These are phyloP conservation scores for Beris morrisii DNA, from an alignment of 2,888 invertebrate species.

Conservation along the genomic window DNA sequence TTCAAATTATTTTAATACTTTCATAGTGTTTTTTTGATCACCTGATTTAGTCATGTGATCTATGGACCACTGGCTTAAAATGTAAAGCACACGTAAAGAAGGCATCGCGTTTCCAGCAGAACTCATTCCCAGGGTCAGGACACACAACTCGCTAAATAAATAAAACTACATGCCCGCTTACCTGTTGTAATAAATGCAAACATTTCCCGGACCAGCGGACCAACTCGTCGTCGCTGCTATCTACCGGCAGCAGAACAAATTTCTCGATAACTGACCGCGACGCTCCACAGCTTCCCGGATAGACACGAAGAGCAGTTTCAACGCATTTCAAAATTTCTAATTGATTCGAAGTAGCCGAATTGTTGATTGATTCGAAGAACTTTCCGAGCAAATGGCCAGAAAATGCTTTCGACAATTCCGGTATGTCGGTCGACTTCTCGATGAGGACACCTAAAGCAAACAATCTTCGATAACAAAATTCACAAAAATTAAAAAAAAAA, in stretches of 20 bases:
- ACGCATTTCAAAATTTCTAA: constrained; percentile 44
- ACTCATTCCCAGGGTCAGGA: neutral
- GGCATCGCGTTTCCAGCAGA: no score
- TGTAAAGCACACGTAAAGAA: no score
- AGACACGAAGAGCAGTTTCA: constrained; percentile 45
- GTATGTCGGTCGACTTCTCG: constrained; percentile 42
- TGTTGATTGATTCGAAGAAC: constrained; percentile 44
- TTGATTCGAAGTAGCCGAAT: constrained; percentile 37
- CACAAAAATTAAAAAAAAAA: neutral
- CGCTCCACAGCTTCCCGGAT: constrained; percentile 46
- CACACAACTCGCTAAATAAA: neutral
- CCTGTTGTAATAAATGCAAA: constrained; percentile 49
- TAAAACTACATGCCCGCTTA: constrained; percentile 23
- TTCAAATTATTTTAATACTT: no score
- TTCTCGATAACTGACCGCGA: constrained; percentile 44
- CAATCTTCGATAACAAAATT: constrained; percentile 11
- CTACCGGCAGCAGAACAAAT: constrained; percentile 45
- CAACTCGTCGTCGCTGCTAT: constrained; percentile 41
- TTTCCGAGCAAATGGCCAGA: constrained; percentile 43
- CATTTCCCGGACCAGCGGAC: constrained; percentile 46
- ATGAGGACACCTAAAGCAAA: constrained; percentile 42
- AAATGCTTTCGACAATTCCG: constrained; percentile 46
- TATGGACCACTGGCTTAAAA: no score
- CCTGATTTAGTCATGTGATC: no score
- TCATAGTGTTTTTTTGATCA: no score